Percentiles rank a stretch among this genome's conserved stretches.
Conservation (phyloP, 2,888 invertebrate species). For the Drosophila ustulata region DNA sequence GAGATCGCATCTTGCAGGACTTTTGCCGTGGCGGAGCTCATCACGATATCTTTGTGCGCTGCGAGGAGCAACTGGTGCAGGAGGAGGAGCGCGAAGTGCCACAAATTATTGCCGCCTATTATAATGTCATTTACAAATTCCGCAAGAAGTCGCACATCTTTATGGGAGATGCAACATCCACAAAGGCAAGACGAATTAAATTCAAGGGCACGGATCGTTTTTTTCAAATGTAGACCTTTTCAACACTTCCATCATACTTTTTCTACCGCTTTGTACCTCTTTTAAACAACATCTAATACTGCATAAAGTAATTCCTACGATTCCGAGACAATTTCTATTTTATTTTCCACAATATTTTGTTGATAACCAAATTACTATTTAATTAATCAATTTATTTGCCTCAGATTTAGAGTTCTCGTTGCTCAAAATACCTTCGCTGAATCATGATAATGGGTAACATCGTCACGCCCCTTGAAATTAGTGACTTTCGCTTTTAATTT, state of each 20-base stretch:
- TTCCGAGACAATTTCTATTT: too few species aligned
- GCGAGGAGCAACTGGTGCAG: not conserved
- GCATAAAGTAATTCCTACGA: too few species aligned
- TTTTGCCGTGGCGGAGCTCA: conserved; percentile 5
- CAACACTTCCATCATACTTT: not conserved
- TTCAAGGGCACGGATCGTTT: not conserved
- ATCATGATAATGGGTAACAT: not conserved
- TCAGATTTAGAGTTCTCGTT: not conserved
- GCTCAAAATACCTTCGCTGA: not conserved
- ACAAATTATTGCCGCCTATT: conserved; percentile 13
- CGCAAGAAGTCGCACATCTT: conserved; percentile 9
- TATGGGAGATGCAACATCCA: not conserved
- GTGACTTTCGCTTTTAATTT: conserved; percentile 17
- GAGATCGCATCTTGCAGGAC: conserved; percentile 2
- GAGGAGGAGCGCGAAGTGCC: conserved; percentile 8
- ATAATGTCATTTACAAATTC: conserved; percentile 8
- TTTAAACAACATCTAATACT: not conserved
- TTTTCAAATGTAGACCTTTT: not conserved
- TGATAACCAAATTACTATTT: too few species aligned
- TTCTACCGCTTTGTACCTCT: not conserved
- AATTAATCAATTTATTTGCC: too few species aligned
- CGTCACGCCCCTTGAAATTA: not conserved
- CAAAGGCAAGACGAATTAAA: not conserved
- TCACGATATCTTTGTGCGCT: not conserved
- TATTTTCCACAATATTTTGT: too few species aligned